Base-by-base conservation (phyloP, 2,888 invertebrate genomes). In the Eustalomyia histrio region DNA sequence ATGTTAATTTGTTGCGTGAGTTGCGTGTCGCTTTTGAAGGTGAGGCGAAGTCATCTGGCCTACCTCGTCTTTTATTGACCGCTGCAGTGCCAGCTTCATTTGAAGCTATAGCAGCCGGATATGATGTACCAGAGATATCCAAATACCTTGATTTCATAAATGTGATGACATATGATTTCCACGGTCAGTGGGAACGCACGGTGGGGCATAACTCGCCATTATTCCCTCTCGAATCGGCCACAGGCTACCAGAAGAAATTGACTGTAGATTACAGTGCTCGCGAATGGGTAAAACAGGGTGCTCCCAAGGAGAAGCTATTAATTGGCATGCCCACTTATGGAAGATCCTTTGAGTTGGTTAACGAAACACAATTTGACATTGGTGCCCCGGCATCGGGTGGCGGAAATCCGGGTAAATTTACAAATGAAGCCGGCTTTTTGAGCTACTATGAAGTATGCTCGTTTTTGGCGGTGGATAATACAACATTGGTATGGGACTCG, bases 271-370 rank as follows among this genome's bases (percentile, higher is more conserved):
- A 94, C 89, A 97, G 97, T 83, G 96, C 97, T 0, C 93, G 96
- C 5, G 97, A 97, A 91, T 97, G 97, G 97, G 95, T 97, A 0
- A 96, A 96, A 84, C 96, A 96, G 90, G 97, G 98, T 72, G 96
- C 97, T 5, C 97, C 97, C 0, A 96, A 96, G 87, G 97, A 97
- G 90, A 98, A 98, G 91, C 91, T 98, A 10, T 95, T 97, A 93
- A 96, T 98, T 69, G 98, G 98, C 64, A 96, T 97, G 95, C 97
- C 97, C 7, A 97, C 97, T 0, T 98, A 98, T 87, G 98, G 98
- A 33, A 92, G 98, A 76, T 96, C 97, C 10, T 98, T 98, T 91
- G 96, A 96, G 24, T 92, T 98, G 63, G 94, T 95, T 55, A 96
- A 97, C 86, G 93, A 93, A 5, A 94, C 95, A 0, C 96, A 97